Conservation (phyloP, 1,140 invertebrate genomes). For the Danaus plexippus region DNA sequence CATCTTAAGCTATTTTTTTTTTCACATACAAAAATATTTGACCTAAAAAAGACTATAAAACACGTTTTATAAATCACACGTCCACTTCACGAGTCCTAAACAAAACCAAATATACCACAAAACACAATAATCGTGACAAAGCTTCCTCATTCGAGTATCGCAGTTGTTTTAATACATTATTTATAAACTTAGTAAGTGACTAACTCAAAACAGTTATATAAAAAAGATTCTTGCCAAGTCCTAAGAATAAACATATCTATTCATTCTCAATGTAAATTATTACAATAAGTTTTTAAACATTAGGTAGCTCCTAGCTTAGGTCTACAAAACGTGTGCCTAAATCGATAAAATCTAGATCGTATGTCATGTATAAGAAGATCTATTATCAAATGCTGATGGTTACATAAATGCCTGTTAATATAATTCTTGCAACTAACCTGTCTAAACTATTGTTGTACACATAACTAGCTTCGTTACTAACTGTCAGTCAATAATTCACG, state of each 20-base stretch:
- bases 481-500: conserved; percentile 57
- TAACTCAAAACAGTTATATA: too few species aligned
- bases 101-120: conserved; percentile 7
- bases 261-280: conserved; percentile 16
- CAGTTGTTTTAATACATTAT: too few species aligned
- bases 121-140: conserved; percentile 7
- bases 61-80: conserved; percentile 42
- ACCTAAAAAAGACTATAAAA: conserved; percentile 58
- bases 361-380: conserved; percentile 19
- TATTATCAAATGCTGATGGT: conserved; percentile 27
- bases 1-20: conserved; percentile 43
- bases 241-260: conserved; percentile 13
- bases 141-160: conserved; percentile 11
- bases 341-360: conserved; percentile 16
- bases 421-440: conserved; percentile 40
- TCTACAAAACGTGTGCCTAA: conserved; percentile 20
- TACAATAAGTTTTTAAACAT: conserved; percentile 7
- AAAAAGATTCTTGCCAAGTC: conserved; percentile 3
- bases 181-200: too few species aligned
- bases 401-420: conserved; percentile 42
- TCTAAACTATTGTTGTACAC: conserved; percentile 42
- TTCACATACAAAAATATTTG: conserved; percentile 68
- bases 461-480: conserved; percentile 46
- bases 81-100: conserved; percentile 7
- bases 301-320: conserved; percentile 18